phyloP scores from a whole-genome alignment of 2,888 invertebrate genomes.

The Drosophila tanythrix region DNA sequence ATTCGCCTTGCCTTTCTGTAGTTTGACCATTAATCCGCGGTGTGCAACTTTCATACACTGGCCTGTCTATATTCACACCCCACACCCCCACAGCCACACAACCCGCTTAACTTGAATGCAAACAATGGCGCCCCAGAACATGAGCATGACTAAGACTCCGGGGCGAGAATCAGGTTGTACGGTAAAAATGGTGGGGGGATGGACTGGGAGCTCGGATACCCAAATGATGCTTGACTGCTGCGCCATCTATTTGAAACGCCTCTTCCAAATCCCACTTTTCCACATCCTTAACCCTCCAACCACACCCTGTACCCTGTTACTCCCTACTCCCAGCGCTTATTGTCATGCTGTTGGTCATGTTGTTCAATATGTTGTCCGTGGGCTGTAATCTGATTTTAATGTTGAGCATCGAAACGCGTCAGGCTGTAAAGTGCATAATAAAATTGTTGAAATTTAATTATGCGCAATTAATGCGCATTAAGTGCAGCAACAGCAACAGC shows the following conservation, averaged over 20 bases:
- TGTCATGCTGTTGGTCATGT: slow-evolving; percentile 18
- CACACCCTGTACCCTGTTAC: too few species aligned
- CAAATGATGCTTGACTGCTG: not conserved
- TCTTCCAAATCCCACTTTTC: not conserved
- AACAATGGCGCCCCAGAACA: not conserved
- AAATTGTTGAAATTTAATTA: slow-evolving; percentile 77
- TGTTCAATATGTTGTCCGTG: slow-evolving; percentile 40
- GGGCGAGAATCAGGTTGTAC: not conserved
- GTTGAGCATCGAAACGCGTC: slow-evolving; percentile 51
- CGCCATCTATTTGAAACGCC: not conserved
- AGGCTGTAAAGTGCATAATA: slow-evolving; percentile 75
- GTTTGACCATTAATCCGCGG: slow-evolving; percentile 7
- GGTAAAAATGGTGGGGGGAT: not conserved
- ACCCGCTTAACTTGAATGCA: not conserved
- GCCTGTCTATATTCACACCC: not conserved
- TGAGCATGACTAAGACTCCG: not conserved
- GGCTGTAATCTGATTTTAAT: slow-evolving; percentile 74
- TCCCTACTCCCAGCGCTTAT: not conserved
- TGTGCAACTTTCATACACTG: not conserved
- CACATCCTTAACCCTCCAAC: not conserved
- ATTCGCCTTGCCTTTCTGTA: not conserved
- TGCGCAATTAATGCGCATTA: slow-evolving; percentile 77
- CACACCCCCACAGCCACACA: not conserved
- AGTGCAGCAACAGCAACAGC: slow-evolving; percentile 58
- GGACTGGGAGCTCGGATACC: not conserved